Evolutionary conservation across 2,888 invertebrate genomes (phyloP), one percentile per base, ranked within the genome.

Genomic region (Reticulitermes lucifugus): DNA sequence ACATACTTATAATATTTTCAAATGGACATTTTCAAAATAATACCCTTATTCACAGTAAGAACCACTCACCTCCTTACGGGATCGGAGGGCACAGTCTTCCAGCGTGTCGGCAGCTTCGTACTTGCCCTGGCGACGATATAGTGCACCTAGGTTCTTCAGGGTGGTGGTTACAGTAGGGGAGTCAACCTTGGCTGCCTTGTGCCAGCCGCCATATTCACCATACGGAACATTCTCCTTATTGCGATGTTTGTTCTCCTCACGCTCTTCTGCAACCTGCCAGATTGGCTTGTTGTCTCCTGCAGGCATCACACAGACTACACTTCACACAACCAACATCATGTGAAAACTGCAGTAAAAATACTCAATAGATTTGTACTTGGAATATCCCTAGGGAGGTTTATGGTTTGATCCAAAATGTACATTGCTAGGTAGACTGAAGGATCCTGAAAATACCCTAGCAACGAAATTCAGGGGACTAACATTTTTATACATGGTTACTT

Each of bases 91-190:
- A 92, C 99, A 99, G 92, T 99, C 99, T 90, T 99, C 99, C 51
- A 99, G 93, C 0, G 98, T 99, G 91, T 99, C 99, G 0, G 99
- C 99, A 12, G 99, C 99, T 91, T 99, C 99, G 92, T 98, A 99
- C 93, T 99, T 99, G 89, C 99, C 99, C 92, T 99, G 99, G 87
- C 99, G 94, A 89, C 99, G 94, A 92, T 99, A 99, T 80, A 99
- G 94, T 41, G 99, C 99, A 87, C 99, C 99, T 86, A 99, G 93
- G 92, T 99, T 99, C 93, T 99, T 99, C 88, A 99, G 92, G 0
- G 99, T 99, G 35, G 99, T 99, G 29, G 98, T 98, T 70, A 99
- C 98, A 0, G 98, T 98, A 0, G 98, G 98, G 2, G 98, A 98
- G 91, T 99, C 99, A 87, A 98, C 98, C 93, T 98, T 99, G 81